Evolutionary conservation across 1,140 invertebrate genomes (phyloP).

Genomic region (Macrocentrus cingulum): DNA sequence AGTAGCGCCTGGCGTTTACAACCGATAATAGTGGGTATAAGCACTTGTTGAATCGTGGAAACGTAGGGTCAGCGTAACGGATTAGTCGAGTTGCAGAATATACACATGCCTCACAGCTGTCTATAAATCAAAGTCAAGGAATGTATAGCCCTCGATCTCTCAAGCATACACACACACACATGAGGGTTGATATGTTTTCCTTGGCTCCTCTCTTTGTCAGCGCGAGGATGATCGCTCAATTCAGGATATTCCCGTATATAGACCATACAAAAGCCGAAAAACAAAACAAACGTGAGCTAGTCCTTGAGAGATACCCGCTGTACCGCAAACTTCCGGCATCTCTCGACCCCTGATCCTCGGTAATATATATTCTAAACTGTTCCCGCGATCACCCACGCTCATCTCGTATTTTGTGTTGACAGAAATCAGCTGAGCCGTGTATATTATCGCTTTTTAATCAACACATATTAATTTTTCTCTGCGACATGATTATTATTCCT

Average conservation of each 20-base stretch:
- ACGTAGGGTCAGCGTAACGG: slow-evolving; percentile 43
- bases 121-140: slow-evolving; percentile 55
- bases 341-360: too few relatives aligned
- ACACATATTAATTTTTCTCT: too few relatives aligned
- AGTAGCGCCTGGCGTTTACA: slow-evolving; percentile 27
- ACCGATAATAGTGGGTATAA: slow-evolving; percentile 36
- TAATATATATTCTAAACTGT: too few relatives aligned
- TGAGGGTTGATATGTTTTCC: slow-evolving; percentile 3
- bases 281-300: too few relatives aligned
- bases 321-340: too few relatives aligned
- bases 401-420: too few relatives aligned
- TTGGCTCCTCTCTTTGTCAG: slow-evolving; percentile 3
- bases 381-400: too few relatives aligned
- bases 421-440: too few relatives aligned
- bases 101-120: slow-evolving; percentile 44
- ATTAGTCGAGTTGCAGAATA: slow-evolving; percentile 43
- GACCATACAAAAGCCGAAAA: too few relatives aligned
- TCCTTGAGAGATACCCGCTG: too few relatives aligned
- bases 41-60: slow-evolving; percentile 58
- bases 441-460: too few relatives aligned
- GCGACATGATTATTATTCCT: too few relatives aligned
- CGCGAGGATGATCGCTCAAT: slow-evolving; percentile 22
- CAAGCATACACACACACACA: slow-evolving; percentile 7
- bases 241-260: background rate
- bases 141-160: slow-evolving; percentile 9